Evolutionary conservation across 1,140 invertebrate species (phyloP), one percentile per base, ranked within the genome.

Genomic region (Papilio helenus): DNA sequence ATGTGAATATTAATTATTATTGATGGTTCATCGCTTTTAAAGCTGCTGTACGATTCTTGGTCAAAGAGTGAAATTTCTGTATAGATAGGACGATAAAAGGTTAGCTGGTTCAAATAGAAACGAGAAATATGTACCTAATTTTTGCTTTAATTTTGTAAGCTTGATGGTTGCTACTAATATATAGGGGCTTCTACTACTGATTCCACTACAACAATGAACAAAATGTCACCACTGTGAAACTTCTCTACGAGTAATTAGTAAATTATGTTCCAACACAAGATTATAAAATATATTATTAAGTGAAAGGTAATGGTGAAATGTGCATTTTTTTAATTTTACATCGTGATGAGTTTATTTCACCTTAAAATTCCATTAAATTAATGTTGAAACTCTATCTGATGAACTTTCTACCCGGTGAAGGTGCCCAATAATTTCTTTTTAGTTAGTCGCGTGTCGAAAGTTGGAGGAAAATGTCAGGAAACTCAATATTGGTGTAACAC

Each of bases 401-500:
- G 26, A 68, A 68, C 61, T 68, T 68, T 68, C 61, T 68, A 29
- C 61, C 18, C 23, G 61, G 23, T 29, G 34, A 68, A 68, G 61
- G 61, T 68, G 26, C 26, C 61, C 26, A 18, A 68, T 68, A 68
- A 68, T 72, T 80, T 26, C 23, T 51, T 55, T 76, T 42, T 71
- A 77, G 72, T 83, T 79, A 72, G 61, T 79, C 61, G 68, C 68
- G 26, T 79, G 80, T 79, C 79, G 79, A 76, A 68, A 51, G 55
- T 65, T 10, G 42, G 58, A 72, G 16, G 74, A 71, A 78, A 72
- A 20, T 49, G 71, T 72, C 55, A 79, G 61, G 86, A 83, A 85
- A 88, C 83, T n/a, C 79, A 81, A 90, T 87, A 84, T 80, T 84
- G 74, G 44, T 58, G 83, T 83, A 87, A 88, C 81, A 79, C 79